These are phyloP conservation scores for Scleropages formosus DNA, from an alignment of 2,797 vertebrate genomes.

Conservation along the genomic window DNA sequence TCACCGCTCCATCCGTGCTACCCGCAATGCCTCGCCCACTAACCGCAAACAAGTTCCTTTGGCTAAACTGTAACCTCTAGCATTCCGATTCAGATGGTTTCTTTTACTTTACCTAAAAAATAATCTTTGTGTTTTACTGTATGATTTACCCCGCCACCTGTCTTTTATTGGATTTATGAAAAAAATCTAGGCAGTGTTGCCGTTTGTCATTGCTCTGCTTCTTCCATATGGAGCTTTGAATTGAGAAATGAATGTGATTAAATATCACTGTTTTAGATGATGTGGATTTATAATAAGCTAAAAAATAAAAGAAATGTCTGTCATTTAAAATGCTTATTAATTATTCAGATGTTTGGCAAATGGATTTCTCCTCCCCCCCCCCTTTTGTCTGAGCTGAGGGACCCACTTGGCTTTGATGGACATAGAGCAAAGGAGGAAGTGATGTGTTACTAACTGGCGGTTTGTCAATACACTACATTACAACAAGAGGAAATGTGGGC, in stretches of 20 bases:
- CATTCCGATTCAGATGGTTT: no score
- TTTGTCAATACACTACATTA: background rate
- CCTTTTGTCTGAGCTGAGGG: conserved; percentile 44
- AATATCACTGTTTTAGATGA: no score
- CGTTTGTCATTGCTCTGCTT: no score
- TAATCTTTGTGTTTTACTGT: no score
- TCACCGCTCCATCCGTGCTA: background rate
- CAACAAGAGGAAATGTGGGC: background rate
- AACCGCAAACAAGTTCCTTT: background rate
- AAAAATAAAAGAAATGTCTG: no score
- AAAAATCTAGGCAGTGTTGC: no score
- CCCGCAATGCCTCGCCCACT: background rate
- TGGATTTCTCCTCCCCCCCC: conserved; percentile 29
- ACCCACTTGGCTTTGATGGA: background rate
- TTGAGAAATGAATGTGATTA: no score
- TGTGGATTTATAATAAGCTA: no score
- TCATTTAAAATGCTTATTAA: background rate
- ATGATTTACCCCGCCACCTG: background rate
- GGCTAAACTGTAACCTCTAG: no score
- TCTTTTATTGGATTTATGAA: no score
- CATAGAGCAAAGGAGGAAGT: background rate
- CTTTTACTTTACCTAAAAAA: no score
- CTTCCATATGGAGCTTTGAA: no score
- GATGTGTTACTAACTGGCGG: background rate
- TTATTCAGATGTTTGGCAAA: conserved; percentile 3